Base-by-base conservation (phyloP, 2,888 invertebrate species). In the Pardosa pseudoannulata region DNA sequence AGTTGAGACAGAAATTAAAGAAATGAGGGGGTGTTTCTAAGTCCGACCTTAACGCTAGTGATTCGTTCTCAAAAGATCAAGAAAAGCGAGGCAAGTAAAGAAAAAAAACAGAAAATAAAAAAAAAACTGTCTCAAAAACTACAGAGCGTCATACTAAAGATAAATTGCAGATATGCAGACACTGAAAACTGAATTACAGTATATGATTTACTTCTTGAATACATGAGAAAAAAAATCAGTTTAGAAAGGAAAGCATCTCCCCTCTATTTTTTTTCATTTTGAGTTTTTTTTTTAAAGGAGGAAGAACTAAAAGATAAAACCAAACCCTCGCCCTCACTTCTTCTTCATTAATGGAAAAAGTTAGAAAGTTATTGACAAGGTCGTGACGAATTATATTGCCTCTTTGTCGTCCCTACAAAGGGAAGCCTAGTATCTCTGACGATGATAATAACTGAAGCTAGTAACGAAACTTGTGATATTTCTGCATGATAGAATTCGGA, bases 281-380 rank as follows among this genome's bases (percentile, higher is more conserved):
- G 5, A 23, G 3, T 71, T 72, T 65, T 72, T 64, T 73, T 85
- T 85, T 36, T 73, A 79, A 73, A 68, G 27, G 62, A 68, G 68
- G 72, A 36, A 65, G 64, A 31, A 68, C 62, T 41, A 31, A 74
- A 81, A 78, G 83, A 85, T 85, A 85, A 85, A 85, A 85, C 68
- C 81, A 74, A 80, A 71, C 82, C 71, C 71, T 64, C 70, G 64
- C 64, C 70, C 70, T 71, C 50, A 32, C 73, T 67, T 78, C 73
- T 67, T 78, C 78, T 85, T 85, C 83, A 85, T 85, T 85, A 85
- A 85, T 85, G 83, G 83, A 85, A 78, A 85, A 85, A 85, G 83
- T 85, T 85, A 72, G 83, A 85, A 85, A 85, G 73, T 85, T 85
- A 85, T 85, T 85, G 83, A 85, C 83, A 85, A 85, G 83, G 83